Percentiles rank a stretch among this genome's conserved stretches.
phyloP scores from a whole-genome alignment of 2,888 invertebrate species.

The Scaeva pyrastri region DNA sequence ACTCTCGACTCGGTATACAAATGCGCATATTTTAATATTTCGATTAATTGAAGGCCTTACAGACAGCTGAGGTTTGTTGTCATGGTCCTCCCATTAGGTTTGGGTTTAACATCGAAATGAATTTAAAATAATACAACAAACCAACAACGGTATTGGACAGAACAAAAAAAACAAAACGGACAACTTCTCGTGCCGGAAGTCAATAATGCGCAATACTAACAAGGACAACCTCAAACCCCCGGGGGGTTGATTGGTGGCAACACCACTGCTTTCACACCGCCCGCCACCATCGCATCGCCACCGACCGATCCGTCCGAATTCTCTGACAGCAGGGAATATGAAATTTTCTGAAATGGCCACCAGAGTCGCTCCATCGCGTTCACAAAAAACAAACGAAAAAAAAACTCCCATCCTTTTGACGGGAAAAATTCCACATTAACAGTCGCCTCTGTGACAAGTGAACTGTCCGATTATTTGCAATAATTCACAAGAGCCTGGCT shows the following conservation, averaged over 20 bases:
- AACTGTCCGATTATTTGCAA: constrained; percentile 83
- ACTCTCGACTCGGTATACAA: constrained; percentile 47
- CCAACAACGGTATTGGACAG: constrained; percentile 1
- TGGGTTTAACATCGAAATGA: constrained; percentile 57
- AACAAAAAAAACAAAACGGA: constrained; percentile 33
- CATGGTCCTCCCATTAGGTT: constrained; percentile 59
- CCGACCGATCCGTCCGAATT: constrained; percentile 32
- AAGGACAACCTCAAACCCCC: constrained; percentile 23
- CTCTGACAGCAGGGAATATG: constrained; percentile 74
- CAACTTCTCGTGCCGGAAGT: constrained; percentile 48
- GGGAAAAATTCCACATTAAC: constrained; percentile 76
- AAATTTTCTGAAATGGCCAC: constrained; percentile 73
- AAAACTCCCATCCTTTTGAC: constrained; percentile 63
- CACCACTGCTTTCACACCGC: no score
- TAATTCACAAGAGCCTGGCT: constrained; percentile 78
- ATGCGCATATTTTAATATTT: constrained; percentile 75
- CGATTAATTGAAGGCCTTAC: constrained; percentile 79
- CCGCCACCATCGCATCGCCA: neutral
- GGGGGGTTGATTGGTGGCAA: constrained; percentile 48
- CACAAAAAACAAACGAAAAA: constrained; percentile 31
- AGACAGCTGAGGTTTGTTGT: constrained; percentile 79
- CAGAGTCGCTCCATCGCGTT: constrained; percentile 33
- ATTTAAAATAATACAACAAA: constrained; percentile 70
- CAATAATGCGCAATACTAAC: constrained; percentile 75
- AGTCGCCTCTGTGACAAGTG: constrained; percentile 82